These are phyloP conservation scores for Drosophila nigritarsus DNA, from an alignment of 2,888 invertebrate species.

Conservation along the genomic window DNA sequence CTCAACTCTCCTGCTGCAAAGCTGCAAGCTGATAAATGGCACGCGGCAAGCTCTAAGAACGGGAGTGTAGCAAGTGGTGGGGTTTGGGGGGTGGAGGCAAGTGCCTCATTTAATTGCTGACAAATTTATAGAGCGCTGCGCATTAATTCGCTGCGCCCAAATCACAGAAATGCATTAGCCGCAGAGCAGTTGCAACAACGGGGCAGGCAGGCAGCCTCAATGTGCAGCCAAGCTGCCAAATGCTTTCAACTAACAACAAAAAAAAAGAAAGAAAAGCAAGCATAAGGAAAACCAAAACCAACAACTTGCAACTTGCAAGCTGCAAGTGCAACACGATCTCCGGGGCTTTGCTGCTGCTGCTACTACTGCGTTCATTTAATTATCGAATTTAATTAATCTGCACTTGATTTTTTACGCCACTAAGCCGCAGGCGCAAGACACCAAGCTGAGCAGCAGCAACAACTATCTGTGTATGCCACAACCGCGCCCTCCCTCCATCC, in stretches of 20 bases:
- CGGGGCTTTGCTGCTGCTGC: constrained; percentile 24
- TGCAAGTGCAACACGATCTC: constrained; percentile 69
- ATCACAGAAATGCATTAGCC: constrained; percentile 81
- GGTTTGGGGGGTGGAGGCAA: constrained; percentile 15
- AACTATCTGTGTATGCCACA: constrained; percentile 3
- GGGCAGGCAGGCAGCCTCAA: constrained; percentile 56
- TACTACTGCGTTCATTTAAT: constrained; percentile 82
- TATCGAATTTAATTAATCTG: constrained; percentile 81
- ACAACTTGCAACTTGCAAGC: constrained; percentile 36
- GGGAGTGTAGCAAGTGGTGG: background rate
- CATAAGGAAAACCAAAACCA: constrained; percentile 17
- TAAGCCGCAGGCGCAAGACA: constrained; percentile 49
- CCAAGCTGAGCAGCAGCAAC: constrained; percentile 48
- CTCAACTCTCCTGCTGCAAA: background rate
- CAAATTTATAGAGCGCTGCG: constrained; percentile 83
- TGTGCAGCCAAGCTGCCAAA: constrained; percentile 74
- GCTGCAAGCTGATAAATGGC: constrained; percentile 46
- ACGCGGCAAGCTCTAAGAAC: constrained; percentile 35
- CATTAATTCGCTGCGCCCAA: constrained; percentile 82
- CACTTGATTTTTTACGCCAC: constrained; percentile 79
- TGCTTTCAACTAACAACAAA: constrained; percentile 40
- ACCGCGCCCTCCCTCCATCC: background rate
- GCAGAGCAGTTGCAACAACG: constrained; percentile 42
- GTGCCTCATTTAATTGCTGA: constrained; percentile 81
- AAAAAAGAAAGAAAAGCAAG: background rate